These are phyloP conservation scores for Bungarus multicinctus DNA, from an alignment of 2,113 vertebrate genomes.

Conservation along the genomic window DNA sequence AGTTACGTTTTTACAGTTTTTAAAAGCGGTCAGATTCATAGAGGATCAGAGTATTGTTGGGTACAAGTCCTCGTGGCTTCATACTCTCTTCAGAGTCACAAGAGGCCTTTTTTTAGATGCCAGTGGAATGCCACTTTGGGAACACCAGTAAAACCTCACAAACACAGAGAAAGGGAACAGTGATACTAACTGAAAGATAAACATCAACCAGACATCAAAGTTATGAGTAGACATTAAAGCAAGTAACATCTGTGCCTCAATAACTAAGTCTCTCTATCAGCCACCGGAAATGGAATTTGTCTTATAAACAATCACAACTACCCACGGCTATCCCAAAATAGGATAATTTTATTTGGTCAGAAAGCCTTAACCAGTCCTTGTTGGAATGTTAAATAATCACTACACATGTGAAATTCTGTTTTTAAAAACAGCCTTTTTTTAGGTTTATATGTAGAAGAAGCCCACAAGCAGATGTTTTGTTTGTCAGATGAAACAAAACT, in stretches of 20 bases:
- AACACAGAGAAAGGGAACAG: not conserved
- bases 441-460: slow-evolving; percentile 15
- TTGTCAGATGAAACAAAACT: slow-evolving; percentile 28
- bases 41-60: not conserved
- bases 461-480: not conserved
- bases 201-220: not conserved
- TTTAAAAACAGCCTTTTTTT: not conserved
- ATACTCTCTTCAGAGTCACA: not conserved
- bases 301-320: slow-evolving; percentile 20
- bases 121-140: not conserved
- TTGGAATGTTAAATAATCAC: slow-evolving; percentile 27
- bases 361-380: not conserved
- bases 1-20: not conserved
- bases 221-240: not conserved
- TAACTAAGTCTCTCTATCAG: not conserved
- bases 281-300: slow-evolving; percentile 28
- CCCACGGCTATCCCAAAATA: slow-evolving; percentile 8
- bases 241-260: not conserved
- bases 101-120: not conserved
- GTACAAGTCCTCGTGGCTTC: not conserved
- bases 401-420: slow-evolving; percentile 38
- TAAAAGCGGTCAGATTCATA: not conserved
- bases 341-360: not conserved
- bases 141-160: not conserved
- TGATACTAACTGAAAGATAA: not conserved